phyloP scores from a whole-genome alignment of 2,888 invertebrate species.

The Eristalis pertinax region DNA sequence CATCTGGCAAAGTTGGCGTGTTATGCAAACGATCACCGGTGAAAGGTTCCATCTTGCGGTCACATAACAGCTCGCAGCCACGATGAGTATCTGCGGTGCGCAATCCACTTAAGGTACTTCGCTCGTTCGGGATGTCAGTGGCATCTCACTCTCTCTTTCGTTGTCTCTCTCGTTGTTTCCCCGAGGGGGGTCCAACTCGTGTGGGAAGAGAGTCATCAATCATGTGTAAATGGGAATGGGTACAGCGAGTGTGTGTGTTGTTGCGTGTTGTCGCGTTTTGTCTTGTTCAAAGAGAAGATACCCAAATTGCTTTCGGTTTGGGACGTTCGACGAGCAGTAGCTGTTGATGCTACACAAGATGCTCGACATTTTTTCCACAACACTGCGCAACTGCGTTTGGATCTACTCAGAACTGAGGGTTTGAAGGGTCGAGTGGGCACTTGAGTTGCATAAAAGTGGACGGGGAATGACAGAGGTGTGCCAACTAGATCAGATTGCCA shows the following conservation, averaged over 20 bases:
- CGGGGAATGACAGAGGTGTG: too few species aligned
- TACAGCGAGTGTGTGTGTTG: not conserved
- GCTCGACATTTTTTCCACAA: too few species aligned
- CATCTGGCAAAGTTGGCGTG: not conserved
- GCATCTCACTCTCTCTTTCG: not conserved
- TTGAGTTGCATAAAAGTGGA: too few species aligned
- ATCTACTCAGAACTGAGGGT: too few species aligned
- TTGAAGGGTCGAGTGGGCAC: too few species aligned
- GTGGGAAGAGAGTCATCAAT: not conserved
- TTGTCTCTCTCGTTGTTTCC: too few species aligned
- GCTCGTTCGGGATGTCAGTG: not conserved
- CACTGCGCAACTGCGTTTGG: too few species aligned
- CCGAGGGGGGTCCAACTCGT: not conserved
- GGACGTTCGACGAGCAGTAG: too few species aligned
- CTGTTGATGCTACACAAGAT: too few species aligned
- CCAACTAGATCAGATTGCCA: too few species aligned
- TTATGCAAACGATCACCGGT: not conserved
- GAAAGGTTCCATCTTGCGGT: constrained; percentile 38
- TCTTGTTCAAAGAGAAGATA: not conserved
- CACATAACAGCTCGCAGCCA: not conserved
- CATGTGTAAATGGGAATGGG: not conserved
- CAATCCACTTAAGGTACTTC: not conserved
- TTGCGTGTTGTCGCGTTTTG: not conserved
- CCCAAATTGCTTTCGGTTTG: too few species aligned
- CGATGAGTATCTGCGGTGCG: not conserved